Conservation (phyloP, 2,113 vertebrate species). For the Parus major region DNA sequence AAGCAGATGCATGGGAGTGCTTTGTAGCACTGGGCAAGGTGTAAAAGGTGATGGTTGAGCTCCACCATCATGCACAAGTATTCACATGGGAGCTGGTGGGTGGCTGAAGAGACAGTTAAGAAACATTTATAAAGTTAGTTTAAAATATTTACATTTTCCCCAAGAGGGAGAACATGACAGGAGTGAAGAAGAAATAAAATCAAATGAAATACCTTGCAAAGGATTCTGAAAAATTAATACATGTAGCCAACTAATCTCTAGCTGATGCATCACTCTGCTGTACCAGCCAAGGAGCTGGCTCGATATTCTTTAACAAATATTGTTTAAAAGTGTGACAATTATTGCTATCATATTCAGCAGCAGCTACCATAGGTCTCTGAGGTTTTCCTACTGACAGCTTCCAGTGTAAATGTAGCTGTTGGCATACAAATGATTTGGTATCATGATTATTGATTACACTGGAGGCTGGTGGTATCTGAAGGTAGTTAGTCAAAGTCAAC, state of each 20-base stretch:
- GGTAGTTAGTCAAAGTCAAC: conserved; percentile 69
- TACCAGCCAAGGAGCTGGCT: neutral
- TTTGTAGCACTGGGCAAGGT: neutral
- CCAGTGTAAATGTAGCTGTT: conserved; percentile 32
- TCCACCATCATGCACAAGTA: accelerated
- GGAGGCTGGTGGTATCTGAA: conserved; percentile 59
- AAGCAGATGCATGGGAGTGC: neutral
- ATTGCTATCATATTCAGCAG: conserved; percentile 35
- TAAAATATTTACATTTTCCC: neutral
- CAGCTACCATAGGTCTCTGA: conserved; percentile 32
- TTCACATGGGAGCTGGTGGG: neutral
- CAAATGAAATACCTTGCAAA: neutral
- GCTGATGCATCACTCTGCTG: neutral
- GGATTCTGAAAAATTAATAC: conserved; percentile 27
- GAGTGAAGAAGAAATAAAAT: conserved; percentile 6
- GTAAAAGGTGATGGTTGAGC: neutral
- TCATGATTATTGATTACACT: conserved; percentile 61
- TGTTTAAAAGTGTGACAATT: conserved; percentile 36
- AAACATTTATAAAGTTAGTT: neutral
- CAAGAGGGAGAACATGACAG: neutral
- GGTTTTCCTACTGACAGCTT: conserved; percentile 40
- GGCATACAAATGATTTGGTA: conserved; percentile 57
- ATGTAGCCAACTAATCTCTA: neutral
- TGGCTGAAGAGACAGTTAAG: neutral
- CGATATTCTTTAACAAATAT: neutral